Evolutionary conservation across 2,113 vertebrate genomes (phyloP), one percentile per base, ranked within the genome.

Genomic region (Tiliqua scincoides): DNA sequence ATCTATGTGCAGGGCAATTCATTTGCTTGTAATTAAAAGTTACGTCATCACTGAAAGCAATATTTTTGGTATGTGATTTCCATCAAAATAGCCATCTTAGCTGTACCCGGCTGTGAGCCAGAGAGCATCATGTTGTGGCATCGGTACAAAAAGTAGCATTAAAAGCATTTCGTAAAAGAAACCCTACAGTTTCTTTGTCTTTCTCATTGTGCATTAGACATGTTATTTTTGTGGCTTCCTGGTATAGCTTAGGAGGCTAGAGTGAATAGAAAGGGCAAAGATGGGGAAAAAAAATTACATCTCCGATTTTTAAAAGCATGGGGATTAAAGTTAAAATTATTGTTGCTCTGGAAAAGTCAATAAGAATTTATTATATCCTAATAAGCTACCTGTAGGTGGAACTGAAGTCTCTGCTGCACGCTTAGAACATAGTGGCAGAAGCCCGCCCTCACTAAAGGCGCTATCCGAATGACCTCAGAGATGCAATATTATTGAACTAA

Each of bases 21-120:
- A 79, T 82, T 52, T 70, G 21, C 78, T 86, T n/a, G 6, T 75
- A 92, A 91, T 90, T 91, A 91, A 86, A 90, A 89, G 84, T 84
- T 88, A 74, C 89, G 30, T 62, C 89, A 80, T 82, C 63, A 84
- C 83, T 85, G 84, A 27, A 81, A 1, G 86, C 87, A 85, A 72
- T 61, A 20, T 81, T 81, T n/a, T 10, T 54, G 87, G 85, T 72
- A 75, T 20, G 85, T 0, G 43, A 65, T 83, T 90, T 70, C 85
- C 67, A 87, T 76, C 84, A 86, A 72, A 93, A 85, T 1, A 84
- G 15, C 71, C 71, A 80, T 68, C 75, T 35, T 79, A 32, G 62
- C 86, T 91, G 85, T 48, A 91, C 32, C 86, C 71, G 71, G 63
- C 82, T 93, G 89, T n/a, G 72, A 91, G 82, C 81, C 25, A 84